Evolutionary conservation across 2,113 vertebrate genomes (phyloP).

Genomic region (Leucosticte australis): DNA sequence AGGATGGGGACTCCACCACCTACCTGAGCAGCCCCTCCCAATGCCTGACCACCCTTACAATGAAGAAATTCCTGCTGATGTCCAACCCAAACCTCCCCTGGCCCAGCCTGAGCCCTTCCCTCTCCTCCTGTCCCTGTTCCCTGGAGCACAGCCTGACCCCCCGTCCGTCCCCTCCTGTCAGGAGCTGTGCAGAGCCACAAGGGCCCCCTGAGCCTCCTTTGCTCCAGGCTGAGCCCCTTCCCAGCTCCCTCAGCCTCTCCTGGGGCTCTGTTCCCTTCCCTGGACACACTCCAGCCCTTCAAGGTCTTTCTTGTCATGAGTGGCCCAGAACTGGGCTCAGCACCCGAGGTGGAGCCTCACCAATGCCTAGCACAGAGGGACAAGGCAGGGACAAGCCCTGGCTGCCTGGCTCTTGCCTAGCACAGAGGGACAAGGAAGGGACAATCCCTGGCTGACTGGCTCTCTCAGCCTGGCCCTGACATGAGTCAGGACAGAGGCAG

Average conservation of each 20-base stretch:
- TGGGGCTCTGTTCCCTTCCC: rapidly evolving
- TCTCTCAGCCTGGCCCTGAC: neutral
- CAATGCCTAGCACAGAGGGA: neutral
- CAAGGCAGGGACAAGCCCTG: no score
- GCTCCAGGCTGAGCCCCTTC: neutral
- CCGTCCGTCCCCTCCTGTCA: neutral
- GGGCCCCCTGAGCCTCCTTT: neutral
- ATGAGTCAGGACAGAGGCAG: neutral
- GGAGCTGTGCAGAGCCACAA: neutral
- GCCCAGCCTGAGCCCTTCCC: rapidly evolving
- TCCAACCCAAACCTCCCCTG: rapidly evolving
- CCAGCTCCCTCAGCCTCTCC: neutral
- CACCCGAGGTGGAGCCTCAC: neutral
- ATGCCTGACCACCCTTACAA: neutral
- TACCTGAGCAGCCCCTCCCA: neutral
- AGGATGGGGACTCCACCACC: neutral
- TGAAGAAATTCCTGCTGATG: rapidly evolving
- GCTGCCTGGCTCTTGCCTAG: neutral
- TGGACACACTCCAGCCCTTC: neutral
- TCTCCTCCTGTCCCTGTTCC: neutral
- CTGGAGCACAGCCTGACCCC: neutral
- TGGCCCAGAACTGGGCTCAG: neutral
- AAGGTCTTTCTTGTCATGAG: neutral
- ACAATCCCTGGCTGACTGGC: neutral
- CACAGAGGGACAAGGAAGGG: neutral